Percentiles rank a stretch among this genome's conserved stretches.
Conservation (phyloP, 2,888 invertebrate genomes). For the Nomada lathburiana region DNA sequence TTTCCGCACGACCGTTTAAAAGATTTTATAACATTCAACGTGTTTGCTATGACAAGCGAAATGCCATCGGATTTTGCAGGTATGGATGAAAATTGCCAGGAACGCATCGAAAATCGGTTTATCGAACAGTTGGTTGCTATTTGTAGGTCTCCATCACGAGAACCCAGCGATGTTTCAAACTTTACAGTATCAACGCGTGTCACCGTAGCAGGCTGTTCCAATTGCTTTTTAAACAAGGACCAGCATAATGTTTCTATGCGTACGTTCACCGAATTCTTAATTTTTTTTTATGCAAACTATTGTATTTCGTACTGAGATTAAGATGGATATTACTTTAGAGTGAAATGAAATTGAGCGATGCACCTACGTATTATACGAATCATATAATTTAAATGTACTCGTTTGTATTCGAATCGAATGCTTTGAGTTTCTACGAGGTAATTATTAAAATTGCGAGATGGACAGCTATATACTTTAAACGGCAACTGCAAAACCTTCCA, state of each 20-base stretch:
- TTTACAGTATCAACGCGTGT: slow-evolving; percentile 11
- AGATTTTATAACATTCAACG: slow-evolving; percentile 10
- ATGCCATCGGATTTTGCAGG: slow-evolving; percentile 18
- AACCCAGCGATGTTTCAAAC: not conserved
- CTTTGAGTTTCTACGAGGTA: no score
- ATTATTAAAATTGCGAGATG: no score
- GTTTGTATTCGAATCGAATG: no score
- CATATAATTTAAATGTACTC: no score
- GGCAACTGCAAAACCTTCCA: no score
- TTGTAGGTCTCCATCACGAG: slow-evolving; percentile 12
- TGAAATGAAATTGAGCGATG: no score
- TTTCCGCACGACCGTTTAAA: slow-evolving; percentile 6
- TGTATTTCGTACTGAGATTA: no score
- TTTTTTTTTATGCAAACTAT: no score
- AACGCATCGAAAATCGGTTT: slow-evolving; percentile 24
- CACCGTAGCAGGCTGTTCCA: not conserved
- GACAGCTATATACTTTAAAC: no score
- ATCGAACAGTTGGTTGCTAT: slow-evolving; percentile 19
- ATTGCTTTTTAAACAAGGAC: slow-evolving; percentile 9
- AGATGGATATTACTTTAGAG: no score
- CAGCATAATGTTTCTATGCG: not conserved
- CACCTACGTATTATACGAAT: no score
- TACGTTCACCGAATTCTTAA: not conserved
- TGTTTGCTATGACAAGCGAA: slow-evolving; percentile 18
- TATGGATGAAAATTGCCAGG: slow-evolving; percentile 19